phyloP scores from a whole-genome alignment of 2,888 invertebrate genomes.

The Chrysomela aeneicollis region DNA sequence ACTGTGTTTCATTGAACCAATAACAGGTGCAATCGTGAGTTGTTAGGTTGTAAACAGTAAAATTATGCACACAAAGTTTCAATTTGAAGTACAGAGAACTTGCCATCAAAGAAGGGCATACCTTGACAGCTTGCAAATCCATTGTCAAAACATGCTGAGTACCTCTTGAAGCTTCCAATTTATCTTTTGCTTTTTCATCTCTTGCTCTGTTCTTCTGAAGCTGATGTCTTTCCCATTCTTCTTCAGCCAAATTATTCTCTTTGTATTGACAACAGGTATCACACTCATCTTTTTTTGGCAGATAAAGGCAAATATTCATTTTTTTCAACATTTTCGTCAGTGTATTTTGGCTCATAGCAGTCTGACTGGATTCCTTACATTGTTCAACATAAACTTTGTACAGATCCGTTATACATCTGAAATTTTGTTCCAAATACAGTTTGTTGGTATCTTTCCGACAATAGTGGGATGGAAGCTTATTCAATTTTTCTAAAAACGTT shows the following conservation, averaged over 20 bases:
- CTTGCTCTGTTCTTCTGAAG: not conserved
- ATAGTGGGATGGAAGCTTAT: constrained; percentile 22
- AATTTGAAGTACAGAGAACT: not conserved
- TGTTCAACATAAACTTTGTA: constrained; percentile 16
- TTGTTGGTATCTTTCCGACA: constrained; percentile 18
- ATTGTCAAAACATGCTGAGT: not conserved
- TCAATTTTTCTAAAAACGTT: constrained; percentile 11
- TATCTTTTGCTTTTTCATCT: not conserved
- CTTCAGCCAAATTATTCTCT: constrained; percentile 15
- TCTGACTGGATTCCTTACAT: constrained; percentile 17
- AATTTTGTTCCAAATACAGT: constrained; percentile 21
- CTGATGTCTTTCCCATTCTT: constrained; percentile 7
- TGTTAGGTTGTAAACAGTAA: not conserved
- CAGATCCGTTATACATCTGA: constrained; percentile 14
- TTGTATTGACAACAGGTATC: constrained; percentile 16
- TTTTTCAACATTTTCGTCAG: constrained; percentile 12
- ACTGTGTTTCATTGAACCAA: constrained; percentile 1
- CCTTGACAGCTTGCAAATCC: constrained; percentile 3
- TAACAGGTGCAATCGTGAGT: not conserved
- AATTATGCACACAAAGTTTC: constrained; percentile 11
- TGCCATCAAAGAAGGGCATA: not conserved
- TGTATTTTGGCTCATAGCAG: constrained; percentile 15
- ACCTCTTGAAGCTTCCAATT: not conserved
- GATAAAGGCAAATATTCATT: constrained; percentile 10
- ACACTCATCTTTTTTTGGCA: constrained; percentile 16